Conservation (phyloP, 2,797 vertebrate species). For the Pseudochromis fuscus region DNA sequence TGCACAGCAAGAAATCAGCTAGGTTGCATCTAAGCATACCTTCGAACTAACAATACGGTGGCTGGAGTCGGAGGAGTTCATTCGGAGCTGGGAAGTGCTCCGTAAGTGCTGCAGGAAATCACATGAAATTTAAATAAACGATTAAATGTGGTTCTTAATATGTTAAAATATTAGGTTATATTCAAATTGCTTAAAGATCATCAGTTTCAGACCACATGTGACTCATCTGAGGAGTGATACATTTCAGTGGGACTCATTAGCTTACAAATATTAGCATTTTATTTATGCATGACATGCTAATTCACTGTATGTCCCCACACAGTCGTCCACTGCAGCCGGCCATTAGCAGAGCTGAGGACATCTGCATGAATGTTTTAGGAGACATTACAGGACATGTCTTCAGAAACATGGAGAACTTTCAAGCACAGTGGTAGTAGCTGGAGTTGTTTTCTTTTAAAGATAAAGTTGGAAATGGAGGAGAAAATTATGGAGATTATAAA, state of each 20-base stretch:
- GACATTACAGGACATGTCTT: slow-evolving; percentile 24
- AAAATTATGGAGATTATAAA: too few species aligned
- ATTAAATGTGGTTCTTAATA: slow-evolving; percentile 20
- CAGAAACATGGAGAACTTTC: background rate
- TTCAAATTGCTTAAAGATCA: slow-evolving; percentile 36
- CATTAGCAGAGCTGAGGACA: slow-evolving; percentile 34
- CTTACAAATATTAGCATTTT: slow-evolving; percentile 42
- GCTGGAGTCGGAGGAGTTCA: background rate
- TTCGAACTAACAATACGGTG: slow-evolving; percentile 39
- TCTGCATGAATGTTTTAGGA: slow-evolving; percentile 26
- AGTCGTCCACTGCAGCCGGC: slow-evolving; percentile 33
- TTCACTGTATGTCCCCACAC: slow-evolving; percentile 46
- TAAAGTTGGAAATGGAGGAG: too few species aligned
- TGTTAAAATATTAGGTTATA: slow-evolving; percentile 19
- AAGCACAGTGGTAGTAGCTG: too few species aligned
- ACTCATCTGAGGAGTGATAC: slow-evolving; percentile 23
- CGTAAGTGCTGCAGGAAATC: background rate
- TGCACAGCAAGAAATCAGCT: slow-evolving; percentile 61
- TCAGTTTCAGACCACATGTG: slow-evolving; percentile 27
- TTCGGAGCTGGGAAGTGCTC: slow-evolving; percentile 5
- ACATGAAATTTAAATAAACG: slow-evolving; percentile 6
- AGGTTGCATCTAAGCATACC: slow-evolving; percentile 41
- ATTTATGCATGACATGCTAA: slow-evolving; percentile 63
- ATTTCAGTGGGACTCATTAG: slow-evolving; percentile 64
- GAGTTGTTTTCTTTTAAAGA: too few species aligned